phyloP scores from a whole-genome alignment of 2,113 vertebrate genomes.

The Ranitomeya variabilis region DNA sequence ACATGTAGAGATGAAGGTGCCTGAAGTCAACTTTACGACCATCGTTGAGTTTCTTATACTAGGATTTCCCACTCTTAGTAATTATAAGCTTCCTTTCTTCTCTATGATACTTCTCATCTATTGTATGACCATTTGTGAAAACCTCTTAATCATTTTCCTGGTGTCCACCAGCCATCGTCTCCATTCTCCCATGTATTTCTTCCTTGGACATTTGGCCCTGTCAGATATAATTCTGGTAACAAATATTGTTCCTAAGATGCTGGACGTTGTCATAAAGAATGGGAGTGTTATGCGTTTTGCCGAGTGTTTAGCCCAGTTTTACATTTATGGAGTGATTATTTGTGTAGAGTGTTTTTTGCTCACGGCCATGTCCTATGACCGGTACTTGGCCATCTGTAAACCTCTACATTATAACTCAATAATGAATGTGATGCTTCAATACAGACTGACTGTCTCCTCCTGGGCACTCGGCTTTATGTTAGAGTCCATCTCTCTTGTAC shows the following conservation, averaged over 20 bases:
- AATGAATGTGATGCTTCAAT: not conserved
- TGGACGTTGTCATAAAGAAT: not conserved
- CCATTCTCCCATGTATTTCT: not conserved
- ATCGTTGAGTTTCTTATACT: not conserved
- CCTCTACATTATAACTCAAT: not conserved
- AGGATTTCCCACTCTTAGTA: not conserved
- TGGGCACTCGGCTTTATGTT: not conserved
- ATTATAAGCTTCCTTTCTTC: not conserved
- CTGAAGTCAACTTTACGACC: not conserved
- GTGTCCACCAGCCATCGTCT: not conserved
- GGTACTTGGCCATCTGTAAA: conserved; percentile 14
- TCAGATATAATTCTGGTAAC: not conserved
- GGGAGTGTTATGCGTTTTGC: not conserved
- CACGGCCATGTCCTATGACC: conserved; percentile 18
- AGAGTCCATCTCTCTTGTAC: not conserved
- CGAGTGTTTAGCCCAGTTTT: not conserved
- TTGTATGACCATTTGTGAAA: not conserved
- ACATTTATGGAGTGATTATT: not conserved
- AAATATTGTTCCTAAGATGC: not conserved
- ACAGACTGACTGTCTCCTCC: not conserved
- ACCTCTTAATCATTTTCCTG: not conserved
- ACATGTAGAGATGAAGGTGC: not conserved
- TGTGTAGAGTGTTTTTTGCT: not conserved
- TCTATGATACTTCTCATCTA: not conserved
- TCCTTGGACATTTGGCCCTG: not conserved